Conservation (phyloP, 2,888 invertebrate species). For the Deilephila elpenor region DNA sequence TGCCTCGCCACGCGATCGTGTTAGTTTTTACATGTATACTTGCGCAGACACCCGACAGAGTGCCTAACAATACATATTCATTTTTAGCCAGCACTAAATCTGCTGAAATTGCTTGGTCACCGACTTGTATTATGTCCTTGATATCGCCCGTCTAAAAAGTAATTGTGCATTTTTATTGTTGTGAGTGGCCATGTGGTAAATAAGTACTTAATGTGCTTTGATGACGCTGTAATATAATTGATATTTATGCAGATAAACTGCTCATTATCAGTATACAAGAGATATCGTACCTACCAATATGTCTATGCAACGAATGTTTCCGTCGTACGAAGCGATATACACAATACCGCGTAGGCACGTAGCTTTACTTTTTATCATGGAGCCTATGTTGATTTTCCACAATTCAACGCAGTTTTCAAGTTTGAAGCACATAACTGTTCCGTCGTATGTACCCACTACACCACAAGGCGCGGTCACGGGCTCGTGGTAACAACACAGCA, state of each 20-base stretch:
- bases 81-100: constrained; percentile 72
- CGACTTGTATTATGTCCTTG: constrained; percentile 63
- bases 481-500: constrained; percentile 68
- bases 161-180: constrained; percentile 15
- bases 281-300: constrained; percentile 69
- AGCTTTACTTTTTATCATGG: constrained; percentile 87
- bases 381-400: constrained; percentile 86
- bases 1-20: constrained; percentile 85
- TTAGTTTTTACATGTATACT: constrained; percentile 78
- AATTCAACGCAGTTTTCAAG: constrained; percentile 78
- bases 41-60: constrained; percentile 85
- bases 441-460: constrained; percentile 91
- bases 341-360: constrained; percentile 68
- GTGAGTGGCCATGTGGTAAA: not conserved
- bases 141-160: constrained; percentile 79
- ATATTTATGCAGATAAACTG: not conserved
- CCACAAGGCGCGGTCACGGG: constrained; percentile 64
- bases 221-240: not conserved
- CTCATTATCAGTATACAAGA: constrained; percentile 1
- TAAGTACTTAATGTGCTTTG: not conserved
- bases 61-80: constrained; percentile 76
- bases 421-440: constrained; percentile 87
- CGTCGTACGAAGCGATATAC: constrained; percentile 90
- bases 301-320: constrained; percentile 85
- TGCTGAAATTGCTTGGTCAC: constrained; percentile 78